Base-by-base conservation (phyloP, 2,797 vertebrate genomes). In the Emys orbicularis region DNA sequence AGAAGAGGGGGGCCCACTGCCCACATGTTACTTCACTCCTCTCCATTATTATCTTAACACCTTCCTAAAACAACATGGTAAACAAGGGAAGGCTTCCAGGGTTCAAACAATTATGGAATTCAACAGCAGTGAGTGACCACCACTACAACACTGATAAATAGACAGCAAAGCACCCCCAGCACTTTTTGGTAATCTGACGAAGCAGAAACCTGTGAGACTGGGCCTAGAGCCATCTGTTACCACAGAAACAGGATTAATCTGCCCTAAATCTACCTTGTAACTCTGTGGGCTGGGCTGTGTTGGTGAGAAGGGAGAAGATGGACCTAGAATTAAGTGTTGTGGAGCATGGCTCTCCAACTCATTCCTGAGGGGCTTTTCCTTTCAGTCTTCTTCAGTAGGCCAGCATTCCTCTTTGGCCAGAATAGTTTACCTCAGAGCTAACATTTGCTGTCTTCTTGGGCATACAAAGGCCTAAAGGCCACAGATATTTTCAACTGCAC, bases 1-100 rank as follows among this genome's bases (percentile, higher is more conserved):
- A 72, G 21, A 13, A 79, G 49, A 50, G 15, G 41, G 27, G 31
- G 15, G 90, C 0, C 49, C 11, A 93, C 9, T 77, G n/a, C 79
- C 27, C 68, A 88, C 93, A 85, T 0, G 0, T 56, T 47, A 83
- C 25, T 88, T 49, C 31, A 8, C 3, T 88, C 27, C 83, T 72
- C 50, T 27, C 7, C 31, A 7, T 86, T 89, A 94, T 84, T 76
- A 90, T 47, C 53, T 90, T 79, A 88, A 79, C n/a, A 77, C 37
- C 72, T 19, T 8, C 19, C 52, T 88, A 53, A 91, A 95, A 87
- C 31, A 86, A 50, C 76, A 89, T 89, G 37, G 2, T 84, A n/a
- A 90, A 74, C 31, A 90, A 84, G 0, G 0, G 72, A 81, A 81
- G 59, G 23, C 76, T 95, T 84, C 47, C 76, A 47, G 68, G 29